phyloP scores from a whole-genome alignment of 2,113 vertebrate genomes.

The Loxodonta africana region DNA sequence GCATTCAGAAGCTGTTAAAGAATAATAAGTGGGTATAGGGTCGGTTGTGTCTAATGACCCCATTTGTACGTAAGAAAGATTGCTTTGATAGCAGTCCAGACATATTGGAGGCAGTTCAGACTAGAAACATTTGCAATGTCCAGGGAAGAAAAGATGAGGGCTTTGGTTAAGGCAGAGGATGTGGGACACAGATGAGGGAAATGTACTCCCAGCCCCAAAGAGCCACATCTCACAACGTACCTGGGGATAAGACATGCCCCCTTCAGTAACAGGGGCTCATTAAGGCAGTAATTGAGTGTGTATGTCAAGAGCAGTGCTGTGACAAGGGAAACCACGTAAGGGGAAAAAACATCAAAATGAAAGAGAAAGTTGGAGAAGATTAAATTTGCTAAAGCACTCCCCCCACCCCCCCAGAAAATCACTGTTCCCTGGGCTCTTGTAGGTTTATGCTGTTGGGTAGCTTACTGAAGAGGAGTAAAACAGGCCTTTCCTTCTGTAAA shows the following conservation, averaged over 20 bases:
- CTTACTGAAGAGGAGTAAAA: slow-evolving; percentile 38
- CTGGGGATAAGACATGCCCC: neutral
- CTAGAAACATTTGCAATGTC: neutral
- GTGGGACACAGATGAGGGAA: neutral
- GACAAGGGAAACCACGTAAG: neutral
- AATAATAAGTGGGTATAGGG: neutral
- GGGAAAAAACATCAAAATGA: neutral
- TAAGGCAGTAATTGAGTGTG: neutral
- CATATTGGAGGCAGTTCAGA: neutral
- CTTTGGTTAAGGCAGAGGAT: neutral
- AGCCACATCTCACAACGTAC: neutral
- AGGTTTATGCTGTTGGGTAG: neutral
- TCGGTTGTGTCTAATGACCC: slow-evolving; percentile 4
- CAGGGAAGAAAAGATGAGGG: neutral
- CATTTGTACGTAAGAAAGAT: slow-evolving; percentile 28
- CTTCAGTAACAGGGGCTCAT: neutral
- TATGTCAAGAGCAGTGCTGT: neutral
- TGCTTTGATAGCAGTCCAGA: neutral
- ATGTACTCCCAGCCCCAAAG: neutral
- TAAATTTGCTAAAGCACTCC: slow-evolving; percentile 9
- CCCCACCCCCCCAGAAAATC: neutral
- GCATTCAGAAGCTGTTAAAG: slow-evolving; percentile 19
- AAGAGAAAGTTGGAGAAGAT: neutral
- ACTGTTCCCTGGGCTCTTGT: neutral
- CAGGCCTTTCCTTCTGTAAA: neutral